phyloP scores from a whole-genome alignment of 2,888 invertebrate species.

The Sipunculus nudus region DNA sequence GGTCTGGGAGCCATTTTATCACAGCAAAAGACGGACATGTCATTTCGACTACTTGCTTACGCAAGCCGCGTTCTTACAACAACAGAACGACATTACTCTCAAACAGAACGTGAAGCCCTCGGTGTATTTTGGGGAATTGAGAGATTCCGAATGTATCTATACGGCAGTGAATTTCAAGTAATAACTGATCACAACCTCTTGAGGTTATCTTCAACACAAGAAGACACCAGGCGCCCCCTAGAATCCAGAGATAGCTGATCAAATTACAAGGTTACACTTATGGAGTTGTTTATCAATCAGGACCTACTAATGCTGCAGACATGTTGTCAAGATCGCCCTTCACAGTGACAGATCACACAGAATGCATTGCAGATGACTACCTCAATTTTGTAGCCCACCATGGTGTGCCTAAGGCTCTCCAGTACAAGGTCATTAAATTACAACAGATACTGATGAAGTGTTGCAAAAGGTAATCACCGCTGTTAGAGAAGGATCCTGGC shows the following conservation, averaged over 20 bases:
- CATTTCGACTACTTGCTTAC: conserved; percentile 26
- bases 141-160: conserved; percentile 23
- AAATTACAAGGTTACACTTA: conserved; percentile 32
- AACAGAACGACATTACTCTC: conserved; percentile 32
- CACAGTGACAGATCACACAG: no score
- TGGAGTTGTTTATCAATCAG: conserved; percentile 30
- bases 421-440: no score
- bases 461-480: no score
- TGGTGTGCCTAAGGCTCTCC: no score
- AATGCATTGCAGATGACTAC: no score
- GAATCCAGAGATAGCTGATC: conserved; percentile 44
- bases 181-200: conserved; percentile 24
- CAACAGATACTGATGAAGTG: no score
- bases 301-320: conserved; percentile 31
- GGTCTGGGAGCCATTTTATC: conserved; percentile 28
- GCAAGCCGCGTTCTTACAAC: conserved; percentile 25
- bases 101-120: conserved; percentile 37
- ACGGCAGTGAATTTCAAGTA: conserved; percentile 32
- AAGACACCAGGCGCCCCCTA: conserved; percentile 39
- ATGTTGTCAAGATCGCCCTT: neutral
- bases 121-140: conserved; percentile 32
- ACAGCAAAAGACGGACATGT: conserved; percentile 25
- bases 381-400: no score
- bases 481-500: no score
- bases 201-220: conserved; percentile 25